These are phyloP conservation scores for Oncorhynchus masou DNA, from an alignment of 2,113 vertebrate genomes.

Conservation along the genomic window DNA sequence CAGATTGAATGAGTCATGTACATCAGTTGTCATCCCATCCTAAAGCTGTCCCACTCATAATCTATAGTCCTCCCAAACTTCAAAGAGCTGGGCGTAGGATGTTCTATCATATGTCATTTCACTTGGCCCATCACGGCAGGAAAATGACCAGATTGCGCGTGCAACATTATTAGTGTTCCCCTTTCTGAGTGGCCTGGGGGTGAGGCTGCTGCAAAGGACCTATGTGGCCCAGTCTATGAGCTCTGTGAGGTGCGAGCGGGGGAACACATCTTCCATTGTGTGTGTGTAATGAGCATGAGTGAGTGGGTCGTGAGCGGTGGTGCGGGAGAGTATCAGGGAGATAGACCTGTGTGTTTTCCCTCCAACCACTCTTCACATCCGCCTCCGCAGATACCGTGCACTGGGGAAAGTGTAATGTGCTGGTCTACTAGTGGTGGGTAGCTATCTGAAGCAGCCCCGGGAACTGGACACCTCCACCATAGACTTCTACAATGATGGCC, in stretches of 20 bases:
- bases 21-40: slow-evolving; percentile 49
- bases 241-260: slow-evolving; percentile 1
- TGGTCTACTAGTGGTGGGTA: background rate
- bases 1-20: slow-evolving; percentile 40
- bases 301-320: background rate
- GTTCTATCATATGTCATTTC: background rate
- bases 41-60: slow-evolving; percentile 8
- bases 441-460: background rate
- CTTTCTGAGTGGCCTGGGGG: background rate
- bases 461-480: background rate
- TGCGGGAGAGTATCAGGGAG: background rate
- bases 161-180: background rate
- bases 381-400: background rate
- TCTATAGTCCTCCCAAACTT: background rate
- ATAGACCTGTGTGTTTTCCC: background rate
- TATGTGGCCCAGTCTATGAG: background rate
- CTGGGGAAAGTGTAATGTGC: background rate
- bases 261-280: background rate
- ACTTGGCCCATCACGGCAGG: slow-evolving; percentile 7
- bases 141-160: slow-evolving; percentile 10
- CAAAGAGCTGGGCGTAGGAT: background rate
- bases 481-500: too few relatives aligned
- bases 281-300: background rate
- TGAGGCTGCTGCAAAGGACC: background rate
- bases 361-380: too few relatives aligned